Base-by-base conservation (phyloP, 2,888 invertebrate species). In the Xylophagus ater region DNA sequence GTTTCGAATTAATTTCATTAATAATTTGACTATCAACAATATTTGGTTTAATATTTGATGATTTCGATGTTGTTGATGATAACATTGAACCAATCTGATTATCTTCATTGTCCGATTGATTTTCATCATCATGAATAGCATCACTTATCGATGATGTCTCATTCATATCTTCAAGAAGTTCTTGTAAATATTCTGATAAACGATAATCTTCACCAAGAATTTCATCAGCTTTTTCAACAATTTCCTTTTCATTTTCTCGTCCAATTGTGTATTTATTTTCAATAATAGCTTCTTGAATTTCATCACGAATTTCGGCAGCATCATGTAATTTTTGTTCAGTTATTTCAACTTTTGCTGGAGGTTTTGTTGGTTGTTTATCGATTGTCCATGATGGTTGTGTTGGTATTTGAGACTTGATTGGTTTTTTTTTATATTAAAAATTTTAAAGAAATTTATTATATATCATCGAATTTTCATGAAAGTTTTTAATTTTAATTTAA, bases 351-450 rank as follows among this genome's bases (percentile, higher is more conserved):
- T 54, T 52, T 10, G 41, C 31, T n/a, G 32, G 37, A 2, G 18
- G 20, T 4, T 29, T 40, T 24, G 9, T 15, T 4, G 4, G 7
- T 10, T 13, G 13, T n/a, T 15, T 10, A n/a, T 51, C 48, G 6
- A 32, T 20, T 2, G 57, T 56, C 61, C 62, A 62, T 0, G n/a
- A 21, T 1, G 62, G 61, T 30, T 62, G 61, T 5, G 33, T 33
- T n/a, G 38, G 38, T 23, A n/a, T 3, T 23, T n/a, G 3, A 10
- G n/a, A 23, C 23, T 2, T 23, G 23, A 2, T 23, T 2, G 23
- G 2, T 23, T 23, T 2, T 3, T 12, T 30, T 20, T 12, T 24
- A 25, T n/a, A n/a, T n/a, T n/a, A n/a, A n/a, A n/a, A n/a, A n/a
- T n/a, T n/a, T n/a, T n/a, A 17, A 26, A 18, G 25, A 24, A 14